Evolutionary conservation across 2,113 vertebrate species (phyloP).

Genomic region (Paracanthobrama guichenoti): DNA sequence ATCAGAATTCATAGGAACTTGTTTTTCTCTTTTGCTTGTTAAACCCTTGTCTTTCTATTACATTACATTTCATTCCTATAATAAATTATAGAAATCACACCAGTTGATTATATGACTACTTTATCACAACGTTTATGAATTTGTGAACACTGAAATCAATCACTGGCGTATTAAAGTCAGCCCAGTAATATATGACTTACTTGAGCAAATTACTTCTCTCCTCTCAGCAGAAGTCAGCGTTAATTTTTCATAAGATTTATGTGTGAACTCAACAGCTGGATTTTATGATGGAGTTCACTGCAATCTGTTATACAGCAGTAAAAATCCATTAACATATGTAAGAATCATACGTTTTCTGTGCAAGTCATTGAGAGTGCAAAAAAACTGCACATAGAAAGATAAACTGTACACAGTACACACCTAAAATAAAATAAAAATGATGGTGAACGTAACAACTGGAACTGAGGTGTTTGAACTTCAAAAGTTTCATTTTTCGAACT

Average conservation of each 20-base stretch:
- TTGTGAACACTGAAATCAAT: conserved; percentile 27
- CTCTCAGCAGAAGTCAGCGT: not conserved
- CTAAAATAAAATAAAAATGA: not conserved
- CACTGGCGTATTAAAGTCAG: not conserved
- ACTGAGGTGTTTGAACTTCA: not conserved
- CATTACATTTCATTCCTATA: conserved; percentile 2
- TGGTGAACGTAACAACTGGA: not conserved
- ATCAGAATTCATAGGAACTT: not conserved
- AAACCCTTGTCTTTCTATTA: not conserved
- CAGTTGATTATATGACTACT: conserved; percentile 13
- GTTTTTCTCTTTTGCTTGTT: not conserved
- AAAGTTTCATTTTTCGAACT: not conserved
- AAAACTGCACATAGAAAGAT: not conserved
- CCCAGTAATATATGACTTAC: conserved; percentile 13
- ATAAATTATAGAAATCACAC: conserved; percentile 15
- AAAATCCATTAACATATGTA: not conserved
- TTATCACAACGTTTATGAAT: conserved; percentile 31
- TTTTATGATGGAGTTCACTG: not conserved
- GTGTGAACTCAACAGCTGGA: not conserved
- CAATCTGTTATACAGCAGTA: not conserved
- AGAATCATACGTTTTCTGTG: not conserved
- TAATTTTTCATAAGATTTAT: conserved; percentile 16
- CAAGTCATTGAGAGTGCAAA: not conserved
- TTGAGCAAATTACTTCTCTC: conserved; percentile 13
- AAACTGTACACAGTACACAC: not conserved